A percentile compares a stretch with the other conserved stretches of the same genome.
Conservation (phyloP, 2,888 invertebrate genomes). For the Plutella xylostella region DNA sequence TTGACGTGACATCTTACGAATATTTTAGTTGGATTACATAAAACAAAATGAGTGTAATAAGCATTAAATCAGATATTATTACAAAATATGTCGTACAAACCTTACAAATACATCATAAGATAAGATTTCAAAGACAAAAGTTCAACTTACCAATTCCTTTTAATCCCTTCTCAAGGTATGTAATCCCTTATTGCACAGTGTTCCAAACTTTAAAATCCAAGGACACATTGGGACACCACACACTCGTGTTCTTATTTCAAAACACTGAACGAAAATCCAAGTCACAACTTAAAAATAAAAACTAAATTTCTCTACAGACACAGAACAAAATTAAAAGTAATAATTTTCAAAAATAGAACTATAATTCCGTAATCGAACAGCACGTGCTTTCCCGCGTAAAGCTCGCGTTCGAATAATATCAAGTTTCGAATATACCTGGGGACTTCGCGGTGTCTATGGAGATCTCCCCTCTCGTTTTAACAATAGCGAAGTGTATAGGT, state of each 20-base stretch:
- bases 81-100: no score
- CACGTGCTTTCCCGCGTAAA: slow-evolving; percentile 61
- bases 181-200: slow-evolving; percentile 51
- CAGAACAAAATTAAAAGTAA: not conserved
- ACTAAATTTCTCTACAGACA: not conserved
- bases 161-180: slow-evolving; percentile 34
- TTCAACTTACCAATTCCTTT: no score
- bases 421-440: slow-evolving; percentile 50
- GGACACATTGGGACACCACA: slow-evolving; percentile 28
- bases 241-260: slow-evolving; percentile 24
- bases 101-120: no score
- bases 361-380: slow-evolving; percentile 17
- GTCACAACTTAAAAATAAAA: not conserved
- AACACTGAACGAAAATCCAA: not conserved
- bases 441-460: slow-evolving; percentile 43
- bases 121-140: no score
- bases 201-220: slow-evolving; percentile 38
- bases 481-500: slow-evolving; percentile 11
- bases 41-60: no score
- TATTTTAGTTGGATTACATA: no score
- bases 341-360: not conserved
- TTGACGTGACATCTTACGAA: no score
- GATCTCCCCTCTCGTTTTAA: slow-evolving; percentile 29
- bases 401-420: slow-evolving; percentile 59
- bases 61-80: no score